Evolutionary conservation across 2,113 vertebrate species (phyloP), one percentile per base, ranked within the genome.

Genomic region (Etia nguti): DNA sequence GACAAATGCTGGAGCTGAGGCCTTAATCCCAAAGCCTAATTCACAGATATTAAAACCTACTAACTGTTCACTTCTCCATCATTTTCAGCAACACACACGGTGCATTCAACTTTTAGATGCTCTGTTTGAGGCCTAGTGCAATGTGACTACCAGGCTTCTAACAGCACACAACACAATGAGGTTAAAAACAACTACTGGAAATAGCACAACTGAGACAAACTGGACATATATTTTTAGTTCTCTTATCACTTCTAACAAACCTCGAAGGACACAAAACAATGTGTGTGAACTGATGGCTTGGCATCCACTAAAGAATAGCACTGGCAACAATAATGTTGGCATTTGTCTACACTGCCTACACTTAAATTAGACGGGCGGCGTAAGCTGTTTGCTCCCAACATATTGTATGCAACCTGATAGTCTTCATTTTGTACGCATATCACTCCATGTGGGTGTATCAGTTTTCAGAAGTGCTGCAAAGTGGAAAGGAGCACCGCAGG

Each of bases 261-360:
- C 62, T 56, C 4, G 43, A 92, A 93, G 86, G 91, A 89, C 93
- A 85, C 68, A 89, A 60, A 89, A 92, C 92, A 94, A 94, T 94
- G 79, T 24, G 82, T 48, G 83, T 77, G 85, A 92, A 52, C 43
- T 70, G 83, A 91, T 13, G 84, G 62, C 80, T 80, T 54, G 84
- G 86, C 73, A 48, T 85, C 83, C 56, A 59, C 81, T 79, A 18
- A 60, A 87, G 12, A 88, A 84, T 77, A 41, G 79, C 20, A 79
- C 16, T 83, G 82, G 81, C 59, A 46, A 80, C 79, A 81, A 70
- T 59, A 50, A 55, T 46, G 31, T 7, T 54, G 22, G 4, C 36
- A 36, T 75, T 77, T 65, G 48, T 87, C 82, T 31, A 16, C 60
- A 80, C 22, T 83, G 59, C 57, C 41, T 29, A 11, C 80, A 80